Evolutionary conservation across 2,797 vertebrate genomes (phyloP).

Genomic region (Simalia tracyae): DNA sequence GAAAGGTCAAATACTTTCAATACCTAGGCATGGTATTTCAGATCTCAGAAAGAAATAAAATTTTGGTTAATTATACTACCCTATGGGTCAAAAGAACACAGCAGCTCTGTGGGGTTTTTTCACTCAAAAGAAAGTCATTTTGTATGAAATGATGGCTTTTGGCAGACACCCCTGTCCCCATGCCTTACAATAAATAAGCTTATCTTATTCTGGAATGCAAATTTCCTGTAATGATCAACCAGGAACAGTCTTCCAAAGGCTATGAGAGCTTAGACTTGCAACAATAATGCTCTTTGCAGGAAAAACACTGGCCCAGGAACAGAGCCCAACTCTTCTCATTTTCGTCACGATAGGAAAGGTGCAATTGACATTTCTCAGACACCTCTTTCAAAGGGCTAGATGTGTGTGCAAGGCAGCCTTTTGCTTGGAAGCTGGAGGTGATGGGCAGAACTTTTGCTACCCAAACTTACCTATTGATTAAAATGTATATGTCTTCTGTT

Average conservation of each 20-base stretch:
- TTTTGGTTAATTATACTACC: neutral
- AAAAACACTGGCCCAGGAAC: neutral
- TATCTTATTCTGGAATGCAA: neutral
- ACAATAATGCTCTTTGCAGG: neutral
- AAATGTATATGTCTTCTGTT: neutral
- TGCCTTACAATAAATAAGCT: neutral
- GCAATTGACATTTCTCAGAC: neutral
- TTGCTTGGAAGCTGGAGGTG: neutral
- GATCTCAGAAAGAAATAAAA: neutral
- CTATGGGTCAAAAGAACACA: neutral
- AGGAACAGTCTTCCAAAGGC: neutral
- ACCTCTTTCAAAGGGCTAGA: neutral
- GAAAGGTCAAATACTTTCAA: neutral
- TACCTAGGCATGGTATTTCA: neutral
- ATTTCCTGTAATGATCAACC: neutral
- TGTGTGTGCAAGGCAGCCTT: neutral
- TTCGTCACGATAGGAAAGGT: neutral
- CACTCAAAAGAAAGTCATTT: neutral
- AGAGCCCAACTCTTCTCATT: neutral
- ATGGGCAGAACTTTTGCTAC: neutral
- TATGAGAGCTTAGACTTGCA: neutral
- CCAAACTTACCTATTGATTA: neutral
- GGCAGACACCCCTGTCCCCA: neutral
- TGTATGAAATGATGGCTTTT: neutral
- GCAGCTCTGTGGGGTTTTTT: neutral